Conservation (phyloP, 2,888 invertebrate genomes). For the Epinotia brunnichana region DNA sequence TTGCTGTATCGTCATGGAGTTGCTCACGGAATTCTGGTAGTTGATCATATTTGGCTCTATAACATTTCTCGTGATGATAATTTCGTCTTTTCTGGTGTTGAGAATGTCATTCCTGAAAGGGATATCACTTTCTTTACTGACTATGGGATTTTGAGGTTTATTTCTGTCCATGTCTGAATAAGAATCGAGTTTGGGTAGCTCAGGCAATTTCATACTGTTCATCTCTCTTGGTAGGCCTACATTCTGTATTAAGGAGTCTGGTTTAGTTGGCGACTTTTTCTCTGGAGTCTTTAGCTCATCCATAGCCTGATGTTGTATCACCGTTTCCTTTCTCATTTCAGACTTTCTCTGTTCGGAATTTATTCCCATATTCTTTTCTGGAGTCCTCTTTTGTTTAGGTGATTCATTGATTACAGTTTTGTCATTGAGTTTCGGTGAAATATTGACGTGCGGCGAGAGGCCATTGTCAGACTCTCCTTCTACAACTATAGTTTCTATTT, state of each 20-base stretch:
- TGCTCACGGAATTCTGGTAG: constrained; percentile 68
- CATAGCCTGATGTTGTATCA: constrained; percentile 73
- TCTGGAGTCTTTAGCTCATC: constrained; percentile 69
- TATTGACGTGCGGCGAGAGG: constrained; percentile 58
- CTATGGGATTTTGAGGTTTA: constrained; percentile 61
- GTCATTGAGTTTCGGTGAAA: constrained; percentile 70
- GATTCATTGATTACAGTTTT: constrained; percentile 68
- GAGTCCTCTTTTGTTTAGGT: constrained; percentile 66
- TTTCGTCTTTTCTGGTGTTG: constrained; percentile 72
- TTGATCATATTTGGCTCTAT: constrained; percentile 69
- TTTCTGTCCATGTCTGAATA: constrained; percentile 69
- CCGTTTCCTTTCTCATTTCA: constrained; percentile 77
- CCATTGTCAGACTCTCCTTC: constrained; percentile 73
- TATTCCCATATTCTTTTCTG: constrained; percentile 62
- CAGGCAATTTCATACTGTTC: constrained; percentile 65
- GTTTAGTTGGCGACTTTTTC: constrained; percentile 74
- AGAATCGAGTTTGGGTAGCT: constrained; percentile 68
- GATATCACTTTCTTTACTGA: constrained; percentile 69
- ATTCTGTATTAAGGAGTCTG: constrained; percentile 72
- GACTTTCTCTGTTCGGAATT: constrained; percentile 66
- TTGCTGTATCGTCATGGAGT: constrained; percentile 77
- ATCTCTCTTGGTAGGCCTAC: constrained; percentile 71
- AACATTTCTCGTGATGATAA: constrained; percentile 71
- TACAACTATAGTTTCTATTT: constrained; percentile 75
- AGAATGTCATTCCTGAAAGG: constrained; percentile 69